Evolutionary conservation across 2,888 invertebrate genomes (phyloP).

Genomic region (Hirtodrosophila confusa): DNA sequence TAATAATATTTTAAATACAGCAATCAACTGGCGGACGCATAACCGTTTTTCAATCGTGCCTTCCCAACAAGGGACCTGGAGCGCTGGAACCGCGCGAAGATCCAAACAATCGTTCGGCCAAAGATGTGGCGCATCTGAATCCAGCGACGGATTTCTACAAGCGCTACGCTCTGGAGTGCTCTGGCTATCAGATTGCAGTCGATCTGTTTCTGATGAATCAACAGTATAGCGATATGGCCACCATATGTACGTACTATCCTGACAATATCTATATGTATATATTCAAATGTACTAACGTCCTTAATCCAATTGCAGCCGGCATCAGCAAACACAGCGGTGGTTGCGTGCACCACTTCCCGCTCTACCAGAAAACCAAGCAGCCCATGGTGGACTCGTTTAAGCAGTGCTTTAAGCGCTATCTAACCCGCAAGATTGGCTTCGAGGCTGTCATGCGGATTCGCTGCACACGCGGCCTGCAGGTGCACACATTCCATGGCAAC

Average conservation of each 20-base stretch:
- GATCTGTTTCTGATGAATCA: conserved; percentile 97
- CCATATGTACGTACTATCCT: conserved; percentile 89
- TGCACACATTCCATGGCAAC: conserved; percentile 99
- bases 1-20: conserved; percentile 83
- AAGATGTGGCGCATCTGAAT: conserved; percentile 94
- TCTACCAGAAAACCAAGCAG: conserved; percentile 90
- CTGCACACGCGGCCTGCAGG: conserved; percentile 95
- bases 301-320: conserved; percentile 86
- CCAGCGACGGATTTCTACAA: conserved; percentile 99
- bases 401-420: conserved; percentile 92
- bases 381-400: conserved; percentile 90
- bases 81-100: conserved; percentile 93
- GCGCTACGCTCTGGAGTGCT: conserved; percentile 97
- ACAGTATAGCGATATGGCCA: conserved; percentile 97
- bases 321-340: conserved; percentile 98
- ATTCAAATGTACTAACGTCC: neutral
- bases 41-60: conserved; percentile 95
- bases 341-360: conserved; percentile 95
- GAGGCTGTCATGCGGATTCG: conserved; percentile 99
- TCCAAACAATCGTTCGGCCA: conserved; percentile 91
- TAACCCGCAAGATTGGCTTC: conserved; percentile 98
- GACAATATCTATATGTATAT: too few species aligned
- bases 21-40: conserved; percentile 96
- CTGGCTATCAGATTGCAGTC: conserved; percentile 97
- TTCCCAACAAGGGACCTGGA: conserved; percentile 95